A percentile compares a stretch with the other conserved stretches of the same genome.
Conservation (phyloP, 2,113 vertebrate genomes). For the Onychorhynchus coronatus region DNA sequence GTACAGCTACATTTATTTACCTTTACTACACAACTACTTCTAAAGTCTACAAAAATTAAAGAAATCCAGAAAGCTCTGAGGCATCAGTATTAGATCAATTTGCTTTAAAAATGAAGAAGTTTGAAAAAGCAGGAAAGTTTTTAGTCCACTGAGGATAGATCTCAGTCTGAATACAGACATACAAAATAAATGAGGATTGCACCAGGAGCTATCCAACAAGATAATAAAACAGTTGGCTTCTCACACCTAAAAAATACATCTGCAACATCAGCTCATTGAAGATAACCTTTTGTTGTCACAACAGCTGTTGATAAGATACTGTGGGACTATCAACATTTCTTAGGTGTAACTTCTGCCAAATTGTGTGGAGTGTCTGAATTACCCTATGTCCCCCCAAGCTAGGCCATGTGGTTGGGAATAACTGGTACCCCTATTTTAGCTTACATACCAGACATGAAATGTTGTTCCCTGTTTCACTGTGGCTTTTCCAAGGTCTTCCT, state of each 20-base stretch:
- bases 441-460: slow-evolving; percentile 5
- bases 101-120: not conserved
- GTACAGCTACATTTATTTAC: too few species aligned
- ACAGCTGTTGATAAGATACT: not conserved
- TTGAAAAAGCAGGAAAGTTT: not conserved
- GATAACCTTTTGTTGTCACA: not conserved
- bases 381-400: not conserved
- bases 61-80: too few species aligned
- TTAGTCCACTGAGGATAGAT: not conserved
- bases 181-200: not conserved
- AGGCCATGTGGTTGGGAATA: not conserved
- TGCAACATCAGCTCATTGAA: not conserved
- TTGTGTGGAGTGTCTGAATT: not conserved
- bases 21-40: too few species aligned
- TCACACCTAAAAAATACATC: not conserved
- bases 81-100: not conserved
- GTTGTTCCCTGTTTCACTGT: slow-evolving; percentile 38
- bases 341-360: not conserved
- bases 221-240: not conserved
- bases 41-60: too few species aligned
- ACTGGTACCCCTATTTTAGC: not conserved
- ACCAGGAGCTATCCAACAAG: not conserved
- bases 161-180: not conserved
- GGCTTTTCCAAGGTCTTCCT: slow-evolving; percentile 75
- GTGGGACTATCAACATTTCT: not conserved